Conservation (phyloP, 2,797 vertebrate species). For the Microctenopoma lineatum region DNA sequence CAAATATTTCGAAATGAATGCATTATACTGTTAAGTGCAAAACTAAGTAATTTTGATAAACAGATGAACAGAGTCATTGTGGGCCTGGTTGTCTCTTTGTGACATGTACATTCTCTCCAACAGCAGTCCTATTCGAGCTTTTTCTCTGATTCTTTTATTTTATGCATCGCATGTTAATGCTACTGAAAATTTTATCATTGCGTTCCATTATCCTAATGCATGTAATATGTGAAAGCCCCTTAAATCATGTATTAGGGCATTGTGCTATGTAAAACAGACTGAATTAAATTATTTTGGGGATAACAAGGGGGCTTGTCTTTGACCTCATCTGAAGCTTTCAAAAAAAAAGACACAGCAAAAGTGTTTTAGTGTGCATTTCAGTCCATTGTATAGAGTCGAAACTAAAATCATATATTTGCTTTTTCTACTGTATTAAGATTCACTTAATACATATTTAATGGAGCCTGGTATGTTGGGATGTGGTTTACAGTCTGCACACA, state of each 20-base stretch:
- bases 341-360: constrained; percentile 19
- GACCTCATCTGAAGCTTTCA: constrained; percentile 37
- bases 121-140: constrained; percentile 66
- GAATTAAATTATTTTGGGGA: constrained; percentile 67
- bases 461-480: neutral
- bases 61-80: constrained; percentile 72
- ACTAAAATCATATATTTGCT: neutral
- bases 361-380: neutral
- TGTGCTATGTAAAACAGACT: constrained; percentile 81
- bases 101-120: constrained; percentile 64
- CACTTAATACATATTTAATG: constrained; percentile 3
- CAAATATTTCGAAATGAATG: constrained; percentile 27
- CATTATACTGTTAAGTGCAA: constrained; percentile 39
- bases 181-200: constrained; percentile 82
- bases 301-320: constrained; percentile 65
- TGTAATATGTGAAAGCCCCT: constrained; percentile 74
- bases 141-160: constrained; percentile 74
- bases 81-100: constrained; percentile 64
- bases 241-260: constrained; percentile 85
- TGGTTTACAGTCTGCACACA: constrained; percentile 4
- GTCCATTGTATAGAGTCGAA: neutral
- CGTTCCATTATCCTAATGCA: constrained; percentile 84
- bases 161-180: constrained; percentile 87
- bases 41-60: constrained; percentile 66
- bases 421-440: constrained; percentile 7